phyloP scores from a whole-genome alignment of 2,888 invertebrate genomes.

The Rhingia campestris region DNA sequence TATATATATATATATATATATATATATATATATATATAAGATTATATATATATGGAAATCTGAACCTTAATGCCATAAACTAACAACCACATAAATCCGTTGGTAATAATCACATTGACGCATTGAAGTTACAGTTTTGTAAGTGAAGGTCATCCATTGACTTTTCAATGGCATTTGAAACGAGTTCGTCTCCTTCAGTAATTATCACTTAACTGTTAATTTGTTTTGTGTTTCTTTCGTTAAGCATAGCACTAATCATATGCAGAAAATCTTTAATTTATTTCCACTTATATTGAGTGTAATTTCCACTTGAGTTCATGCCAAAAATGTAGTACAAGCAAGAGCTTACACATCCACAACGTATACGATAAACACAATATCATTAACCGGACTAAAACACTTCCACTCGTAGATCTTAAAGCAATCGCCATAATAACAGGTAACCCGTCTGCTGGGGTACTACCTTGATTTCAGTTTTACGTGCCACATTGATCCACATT shows the following conservation, averaged over 20 bases:
- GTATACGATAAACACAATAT: background rate
- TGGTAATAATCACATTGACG: background rate
- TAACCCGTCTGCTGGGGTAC: conserved; percentile 16
- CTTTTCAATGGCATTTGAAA: conserved; percentile 58
- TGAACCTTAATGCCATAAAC: background rate
- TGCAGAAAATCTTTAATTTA: conserved; percentile 34
- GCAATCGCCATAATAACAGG: conserved; percentile 44
- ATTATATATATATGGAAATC: too few relatives aligned
- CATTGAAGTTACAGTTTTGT: conserved; percentile 26
- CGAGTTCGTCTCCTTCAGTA: conserved; percentile 16
- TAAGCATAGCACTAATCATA: conserved; percentile 28
- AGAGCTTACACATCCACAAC: background rate
- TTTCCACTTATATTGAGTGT: background rate
- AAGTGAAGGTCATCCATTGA: conserved; percentile 61
- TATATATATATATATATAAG: too few relatives aligned
- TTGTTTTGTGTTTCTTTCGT: background rate
- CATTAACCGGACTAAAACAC: background rate
- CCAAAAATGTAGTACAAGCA: conserved; percentile 37
- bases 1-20: too few relatives aligned
- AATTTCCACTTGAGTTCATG: conserved; percentile 48
- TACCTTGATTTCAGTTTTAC: conserved; percentile 57
- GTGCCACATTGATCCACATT: conserved; percentile 32
- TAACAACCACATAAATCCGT: background rate
- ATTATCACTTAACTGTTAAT: background rate
- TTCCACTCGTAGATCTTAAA: conserved; percentile 34